Evolutionary conservation across 2,113 vertebrate species (phyloP).

Genomic region (Sander vitreus): DNA sequence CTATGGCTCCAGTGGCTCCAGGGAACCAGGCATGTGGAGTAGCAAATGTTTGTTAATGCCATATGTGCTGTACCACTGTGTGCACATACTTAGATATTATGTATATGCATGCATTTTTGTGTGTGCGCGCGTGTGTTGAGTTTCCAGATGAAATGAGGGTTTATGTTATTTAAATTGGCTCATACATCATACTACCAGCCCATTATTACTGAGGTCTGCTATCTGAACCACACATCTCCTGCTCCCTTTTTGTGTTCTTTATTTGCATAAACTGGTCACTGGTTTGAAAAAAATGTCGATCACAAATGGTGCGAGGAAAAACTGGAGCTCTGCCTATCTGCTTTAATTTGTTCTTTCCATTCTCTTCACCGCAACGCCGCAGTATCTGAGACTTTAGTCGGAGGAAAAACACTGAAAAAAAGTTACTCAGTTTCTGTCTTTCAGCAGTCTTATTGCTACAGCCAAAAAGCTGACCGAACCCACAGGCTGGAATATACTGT

Average conservation of each 20-base stretch:
- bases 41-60: conserved; percentile 59
- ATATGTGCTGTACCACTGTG: conserved; percentile 29
- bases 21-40: conserved; percentile 50
- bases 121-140: conserved; percentile 39
- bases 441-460: conserved; percentile 14
- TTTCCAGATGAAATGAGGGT: conserved; percentile 61
- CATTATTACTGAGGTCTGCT: conserved; percentile 67
- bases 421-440: conserved; percentile 15
- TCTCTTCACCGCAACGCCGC: conserved; percentile 32
- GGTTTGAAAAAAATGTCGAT: conserved; percentile 60
- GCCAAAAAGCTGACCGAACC: conserved; percentile 3
- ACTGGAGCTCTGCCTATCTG: conserved; percentile 72
- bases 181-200: conserved; percentile 66
- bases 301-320: conserved; percentile 71
- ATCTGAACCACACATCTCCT: conserved; percentile 74
- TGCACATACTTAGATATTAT: conserved; percentile 28
- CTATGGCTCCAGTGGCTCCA: conserved; percentile 51
- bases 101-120: neutral
- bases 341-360: conserved; percentile 63
- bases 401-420: conserved; percentile 48
- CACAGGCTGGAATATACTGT: neutral
- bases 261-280: conserved; percentile 82
- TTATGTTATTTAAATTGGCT: conserved; percentile 76
- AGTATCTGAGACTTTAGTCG: conserved; percentile 10
- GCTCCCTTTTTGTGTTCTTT: conserved; percentile 62